A percentile compares a stretch with the other conserved stretches of the same genome.
Conservation (phyloP, 2,888 invertebrate genomes). For the Axea sp. region DNA sequence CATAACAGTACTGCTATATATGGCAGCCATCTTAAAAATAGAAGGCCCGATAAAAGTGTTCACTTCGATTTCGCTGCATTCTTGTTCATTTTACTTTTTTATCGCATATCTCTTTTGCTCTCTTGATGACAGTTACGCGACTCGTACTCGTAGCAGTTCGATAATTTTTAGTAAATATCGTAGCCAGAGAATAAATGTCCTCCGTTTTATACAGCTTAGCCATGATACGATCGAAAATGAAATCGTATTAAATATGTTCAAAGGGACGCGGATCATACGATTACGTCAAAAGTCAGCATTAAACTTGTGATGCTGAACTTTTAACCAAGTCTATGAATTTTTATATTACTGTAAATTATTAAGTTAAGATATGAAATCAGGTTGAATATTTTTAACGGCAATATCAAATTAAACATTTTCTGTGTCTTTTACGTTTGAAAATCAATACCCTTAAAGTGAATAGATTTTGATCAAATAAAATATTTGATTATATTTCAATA, state of each 20-base stretch:
- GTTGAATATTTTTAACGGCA: too few species aligned
- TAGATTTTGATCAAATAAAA: too few species aligned
- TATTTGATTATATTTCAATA: too few species aligned
- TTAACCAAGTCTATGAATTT: conserved; percentile 25
- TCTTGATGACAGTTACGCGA: conserved; percentile 72
- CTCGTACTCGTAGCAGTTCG: conserved; percentile 69
- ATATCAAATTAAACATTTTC: too few species aligned
- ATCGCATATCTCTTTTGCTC: conserved; percentile 65
- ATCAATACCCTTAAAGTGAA: too few species aligned
- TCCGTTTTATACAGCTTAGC: conserved; percentile 53
- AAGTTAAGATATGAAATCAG: too few species aligned
- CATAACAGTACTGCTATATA: conserved; percentile 51
- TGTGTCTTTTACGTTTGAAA: too few species aligned
- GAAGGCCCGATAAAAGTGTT: conserved; percentile 70
- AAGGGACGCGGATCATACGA: conserved; percentile 47
- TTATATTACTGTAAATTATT: too few species aligned
- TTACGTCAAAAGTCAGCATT: conserved; percentile 26
- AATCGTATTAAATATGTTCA: conserved; percentile 56
- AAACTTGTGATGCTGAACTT: conserved; percentile 32
- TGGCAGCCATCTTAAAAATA: conserved; percentile 47
- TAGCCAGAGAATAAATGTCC: conserved; percentile 50
- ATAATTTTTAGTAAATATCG: conserved; percentile 72
- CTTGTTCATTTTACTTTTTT: neutral
- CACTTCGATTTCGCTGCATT: conserved; percentile 62
- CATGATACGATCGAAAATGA: conserved; percentile 64